Conservation (phyloP, 2,888 invertebrate genomes). For the Loripinus fragilis region DNA sequence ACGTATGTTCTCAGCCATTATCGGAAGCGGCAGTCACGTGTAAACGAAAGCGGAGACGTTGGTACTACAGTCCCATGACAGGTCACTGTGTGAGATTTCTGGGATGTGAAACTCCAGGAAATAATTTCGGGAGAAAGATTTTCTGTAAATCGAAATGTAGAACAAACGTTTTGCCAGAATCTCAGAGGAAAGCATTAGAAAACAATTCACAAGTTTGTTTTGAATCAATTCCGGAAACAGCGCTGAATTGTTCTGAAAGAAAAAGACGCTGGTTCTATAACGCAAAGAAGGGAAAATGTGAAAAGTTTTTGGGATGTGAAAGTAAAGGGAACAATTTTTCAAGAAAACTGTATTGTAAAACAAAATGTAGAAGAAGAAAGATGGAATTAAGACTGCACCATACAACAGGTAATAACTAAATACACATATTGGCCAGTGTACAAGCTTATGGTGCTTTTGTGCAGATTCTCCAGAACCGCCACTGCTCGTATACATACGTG, state of each 20-base stretch:
- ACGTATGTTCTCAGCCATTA: conserved; percentile 57
- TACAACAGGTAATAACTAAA: conserved; percentile 31
- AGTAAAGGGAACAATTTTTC: conserved; percentile 51
- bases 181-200: neutral
- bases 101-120: conserved; percentile 64
- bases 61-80: conserved; percentile 62
- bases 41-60: conserved; percentile 55
- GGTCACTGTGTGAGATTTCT: conserved; percentile 62
- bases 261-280: conserved; percentile 52
- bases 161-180: conserved; percentile 27
- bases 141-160: conserved; percentile 64
- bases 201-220: conserved; percentile 33
- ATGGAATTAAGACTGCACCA: neutral
- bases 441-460: too few species aligned
- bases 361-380: conserved; percentile 37
- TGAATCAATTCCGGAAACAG: conserved; percentile 23
- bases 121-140: conserved; percentile 62
- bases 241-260: conserved; percentile 29
- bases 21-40: conserved; percentile 59
- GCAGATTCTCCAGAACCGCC: too few species aligned
- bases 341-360: conserved; percentile 54
- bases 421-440: too few species aligned
- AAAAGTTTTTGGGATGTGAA: conserved; percentile 51
- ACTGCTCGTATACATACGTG: too few species aligned
- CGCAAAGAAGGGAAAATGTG: conserved; percentile 48